Evolutionary conservation across 2,888 invertebrate species (phyloP), one percentile per base, ranked within the genome.

Genomic region (Scaptomyza flava): DNA sequence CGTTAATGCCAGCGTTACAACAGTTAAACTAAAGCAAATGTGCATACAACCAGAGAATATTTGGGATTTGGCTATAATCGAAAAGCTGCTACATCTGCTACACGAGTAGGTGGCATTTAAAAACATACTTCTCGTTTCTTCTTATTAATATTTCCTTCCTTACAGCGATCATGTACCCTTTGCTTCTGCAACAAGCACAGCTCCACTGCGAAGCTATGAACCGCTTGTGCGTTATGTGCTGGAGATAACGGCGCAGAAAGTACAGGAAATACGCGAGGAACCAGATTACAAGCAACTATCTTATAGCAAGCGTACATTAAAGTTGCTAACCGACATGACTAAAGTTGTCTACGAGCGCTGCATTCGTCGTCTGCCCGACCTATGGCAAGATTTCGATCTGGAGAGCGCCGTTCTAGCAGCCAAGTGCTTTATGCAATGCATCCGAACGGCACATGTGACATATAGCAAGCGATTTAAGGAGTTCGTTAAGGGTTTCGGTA

Each of bases 151-250:
- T 1, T 3, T 51, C 12, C 30, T 12, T 14, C 6, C 8, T 73
- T 76, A 6, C 57, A 93, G 94, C 63, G 92, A 93, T 17, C 87
- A 91, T 11, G 93, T 94, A 3, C 82, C 92, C 6, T 94, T 94
- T 93, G 91, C 93, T 1, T 90, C 92, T 2, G 77, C 90, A 1
- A 91, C 92, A 12, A 91, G 93, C 64, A 90, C 93, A 0, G 91
- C 89, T 33, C 75, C 91, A 33, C 78, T 95, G 31, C 93, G 93
- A 78, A 91, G 93, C 11, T 93, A 93, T 53, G 87, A 90, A 0
- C 93, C 93, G 7, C 91, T 95, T 43, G 93, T 94, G 64, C 92
- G 92, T n/a, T 94, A 94, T 76, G 91, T 93, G 9, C 85, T 94
- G 30, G 92, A 93, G 79, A 72, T 87, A 6, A 66, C 90, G 0